Conservation (phyloP, 2,113 vertebrate genomes). For the Solenodon paradoxus region DNA sequence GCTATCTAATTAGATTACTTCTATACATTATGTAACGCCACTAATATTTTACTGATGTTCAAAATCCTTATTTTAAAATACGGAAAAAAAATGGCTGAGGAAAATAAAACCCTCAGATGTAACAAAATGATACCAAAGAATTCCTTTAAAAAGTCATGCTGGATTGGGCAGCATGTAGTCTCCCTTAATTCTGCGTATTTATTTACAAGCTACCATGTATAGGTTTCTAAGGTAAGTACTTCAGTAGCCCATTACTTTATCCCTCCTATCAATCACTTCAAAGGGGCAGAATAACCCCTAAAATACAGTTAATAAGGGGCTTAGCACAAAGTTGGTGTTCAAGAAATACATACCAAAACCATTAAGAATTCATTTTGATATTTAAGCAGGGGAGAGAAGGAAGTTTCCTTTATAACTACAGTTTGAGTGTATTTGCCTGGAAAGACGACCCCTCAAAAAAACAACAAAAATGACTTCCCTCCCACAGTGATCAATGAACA, state of each 20-base stretch:
- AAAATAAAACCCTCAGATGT: not conserved
- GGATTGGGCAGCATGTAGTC: not conserved
- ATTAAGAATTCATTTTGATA: not conserved
- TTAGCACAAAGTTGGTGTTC: not conserved
- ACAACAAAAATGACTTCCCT: constrained; percentile 39
- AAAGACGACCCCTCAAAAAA: not conserved
- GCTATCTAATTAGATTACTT: not conserved
- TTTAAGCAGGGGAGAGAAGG: not conserved
- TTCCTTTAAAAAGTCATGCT: not conserved
- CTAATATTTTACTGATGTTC: not conserved
- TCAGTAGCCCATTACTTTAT: not conserved
- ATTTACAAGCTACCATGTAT: not conserved
- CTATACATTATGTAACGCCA: not conserved
- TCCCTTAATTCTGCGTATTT: not conserved
- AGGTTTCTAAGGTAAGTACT: not conserved
- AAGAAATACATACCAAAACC: not conserved
- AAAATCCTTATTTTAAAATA: not conserved
- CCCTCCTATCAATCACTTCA: not conserved
- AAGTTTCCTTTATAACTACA: not conserved
- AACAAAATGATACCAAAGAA: constrained; percentile 7
- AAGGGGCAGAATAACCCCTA: not conserved
- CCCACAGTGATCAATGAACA: not conserved
- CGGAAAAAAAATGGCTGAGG: not conserved
- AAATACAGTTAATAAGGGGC: not conserved
- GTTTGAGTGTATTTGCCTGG: not conserved